Percentiles rank a stretch among this genome's conserved stretches.
These are phyloP conservation scores for Mycogona germanica DNA, from an alignment of 2,888 invertebrate species.

Conservation along the genomic window DNA sequence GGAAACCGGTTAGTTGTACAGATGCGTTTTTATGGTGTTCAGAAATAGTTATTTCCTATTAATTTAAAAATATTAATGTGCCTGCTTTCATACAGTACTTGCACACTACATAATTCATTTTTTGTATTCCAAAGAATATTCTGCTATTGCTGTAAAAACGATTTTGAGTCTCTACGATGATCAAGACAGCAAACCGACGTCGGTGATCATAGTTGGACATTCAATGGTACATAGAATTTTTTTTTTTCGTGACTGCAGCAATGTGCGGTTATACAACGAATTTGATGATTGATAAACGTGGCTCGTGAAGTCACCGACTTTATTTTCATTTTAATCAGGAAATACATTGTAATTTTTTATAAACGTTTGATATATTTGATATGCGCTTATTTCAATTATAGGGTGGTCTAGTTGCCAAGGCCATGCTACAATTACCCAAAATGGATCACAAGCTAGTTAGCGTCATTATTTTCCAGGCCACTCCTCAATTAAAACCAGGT, in stretches of 20 bases:
- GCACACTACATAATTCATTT: no score
- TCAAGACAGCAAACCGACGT: constrained; percentile 39
- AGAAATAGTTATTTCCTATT: no score
- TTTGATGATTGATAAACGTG: no score
- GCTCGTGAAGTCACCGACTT: no score
- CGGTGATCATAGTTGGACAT: constrained; percentile 79
- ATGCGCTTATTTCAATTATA: constrained; percentile 38
- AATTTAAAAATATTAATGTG: no score
- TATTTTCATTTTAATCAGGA: background rate
- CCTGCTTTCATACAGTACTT: no score
- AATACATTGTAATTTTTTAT: background rate
- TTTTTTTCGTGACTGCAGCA: constrained; percentile 7
- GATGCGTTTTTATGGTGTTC: no score
- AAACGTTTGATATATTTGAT: constrained; percentile 22
- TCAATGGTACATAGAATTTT: constrained; percentile 58
- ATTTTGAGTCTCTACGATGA: constrained; percentile 53
- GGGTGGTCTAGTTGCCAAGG: constrained; percentile 75
- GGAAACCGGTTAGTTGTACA: no score
- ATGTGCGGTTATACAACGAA: background rate
- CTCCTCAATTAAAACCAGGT: constrained; percentile 62
- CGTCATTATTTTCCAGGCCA: constrained; percentile 66
- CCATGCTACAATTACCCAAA: constrained; percentile 48
- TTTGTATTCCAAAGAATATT: no score
- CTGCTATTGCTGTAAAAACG: no score
- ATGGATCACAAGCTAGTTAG: constrained; percentile 46